phyloP scores from a whole-genome alignment of 1,140 invertebrate species.

The Tetragonula clypearis region DNA sequence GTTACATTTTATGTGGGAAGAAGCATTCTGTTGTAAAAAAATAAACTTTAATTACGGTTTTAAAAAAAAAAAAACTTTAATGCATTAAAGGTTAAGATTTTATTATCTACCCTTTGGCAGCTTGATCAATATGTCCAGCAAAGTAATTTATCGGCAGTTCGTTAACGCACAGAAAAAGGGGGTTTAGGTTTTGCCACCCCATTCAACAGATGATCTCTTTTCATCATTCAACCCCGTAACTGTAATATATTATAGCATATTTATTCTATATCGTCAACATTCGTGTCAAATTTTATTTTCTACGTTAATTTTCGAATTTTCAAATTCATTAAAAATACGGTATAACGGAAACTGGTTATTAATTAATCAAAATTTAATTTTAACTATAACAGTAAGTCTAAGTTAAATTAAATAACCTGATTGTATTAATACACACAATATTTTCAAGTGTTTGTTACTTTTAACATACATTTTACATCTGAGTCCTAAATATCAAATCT shows the following conservation, averaged over 20 bases:
- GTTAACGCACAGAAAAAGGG: constrained; percentile 47
- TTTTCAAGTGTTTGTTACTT: neutral
- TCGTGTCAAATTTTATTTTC: neutral
- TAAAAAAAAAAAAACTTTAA: neutral
- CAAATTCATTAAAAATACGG: neutral
- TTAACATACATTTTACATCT: neutral
- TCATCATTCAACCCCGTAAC: constrained; percentile 25
- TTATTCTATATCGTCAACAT: constrained; percentile 1
- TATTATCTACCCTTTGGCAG: constrained; percentile 3
- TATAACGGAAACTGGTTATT: neutral
- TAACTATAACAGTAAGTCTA: too few relatives aligned
- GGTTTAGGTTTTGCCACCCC: neutral
- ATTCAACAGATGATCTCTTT: constrained; percentile 5
- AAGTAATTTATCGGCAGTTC: constrained; percentile 62
- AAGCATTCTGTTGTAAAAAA: neutral
- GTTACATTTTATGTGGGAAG: neutral
- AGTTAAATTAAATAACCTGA: too few relatives aligned
- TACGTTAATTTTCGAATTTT: neutral
- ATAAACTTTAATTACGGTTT: neutral
- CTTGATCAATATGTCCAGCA: constrained; percentile 48
- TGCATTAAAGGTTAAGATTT: too few relatives aligned
- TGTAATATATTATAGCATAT: neutral
- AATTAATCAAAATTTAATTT: neutral
- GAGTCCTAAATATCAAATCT: too few relatives aligned
- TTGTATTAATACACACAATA: neutral